phyloP scores from a whole-genome alignment of 2,113 vertebrate species.

The Electrona antarctica region DNA sequence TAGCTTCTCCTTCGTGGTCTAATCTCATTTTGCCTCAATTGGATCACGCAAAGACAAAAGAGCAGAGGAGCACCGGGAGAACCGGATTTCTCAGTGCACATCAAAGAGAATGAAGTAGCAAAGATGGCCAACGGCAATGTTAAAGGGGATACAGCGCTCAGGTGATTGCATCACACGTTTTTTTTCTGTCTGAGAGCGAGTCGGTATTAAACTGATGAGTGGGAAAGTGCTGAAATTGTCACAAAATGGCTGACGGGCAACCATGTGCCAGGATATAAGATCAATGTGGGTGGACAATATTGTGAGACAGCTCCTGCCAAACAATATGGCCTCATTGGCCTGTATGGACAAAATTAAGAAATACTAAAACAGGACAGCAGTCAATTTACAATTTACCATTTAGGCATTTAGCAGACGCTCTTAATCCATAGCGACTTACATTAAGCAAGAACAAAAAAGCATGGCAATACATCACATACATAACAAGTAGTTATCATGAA shows the following conservation, averaged over 20 bases:
- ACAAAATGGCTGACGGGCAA: constrained; percentile 13
- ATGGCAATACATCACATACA: too few species aligned
- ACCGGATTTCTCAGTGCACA: constrained; percentile 37
- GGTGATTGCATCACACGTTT: constrained; percentile 28
- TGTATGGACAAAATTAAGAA: too few species aligned
- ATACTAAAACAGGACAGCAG: too few species aligned
- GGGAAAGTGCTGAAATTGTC: not conserved
- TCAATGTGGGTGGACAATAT: too few species aligned
- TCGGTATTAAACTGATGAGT: constrained; percentile 1
- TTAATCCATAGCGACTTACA: too few species aligned
- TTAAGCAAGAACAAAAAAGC: too few species aligned
- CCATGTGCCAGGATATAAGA: not conserved
- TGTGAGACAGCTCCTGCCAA: too few species aligned
- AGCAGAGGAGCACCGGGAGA: constrained; percentile 10
- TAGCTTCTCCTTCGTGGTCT: constrained; percentile 14
- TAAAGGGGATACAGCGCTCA: constrained; percentile 16
- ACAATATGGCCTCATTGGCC: too few species aligned
- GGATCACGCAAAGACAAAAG: constrained; percentile 49
- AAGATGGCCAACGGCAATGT: constrained; percentile 18
- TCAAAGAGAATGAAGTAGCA: constrained; percentile 25
- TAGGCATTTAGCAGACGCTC: too few species aligned
- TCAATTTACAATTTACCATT: too few species aligned
- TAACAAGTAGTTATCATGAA: too few species aligned
- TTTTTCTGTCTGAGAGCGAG: not conserved
- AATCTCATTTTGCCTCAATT: constrained; percentile 56